A percentile compares a stretch with the other conserved stretches of the same genome.
phyloP scores from a whole-genome alignment of 2,797 vertebrate genomes.

The Sebastiscus albofasciatus region DNA sequence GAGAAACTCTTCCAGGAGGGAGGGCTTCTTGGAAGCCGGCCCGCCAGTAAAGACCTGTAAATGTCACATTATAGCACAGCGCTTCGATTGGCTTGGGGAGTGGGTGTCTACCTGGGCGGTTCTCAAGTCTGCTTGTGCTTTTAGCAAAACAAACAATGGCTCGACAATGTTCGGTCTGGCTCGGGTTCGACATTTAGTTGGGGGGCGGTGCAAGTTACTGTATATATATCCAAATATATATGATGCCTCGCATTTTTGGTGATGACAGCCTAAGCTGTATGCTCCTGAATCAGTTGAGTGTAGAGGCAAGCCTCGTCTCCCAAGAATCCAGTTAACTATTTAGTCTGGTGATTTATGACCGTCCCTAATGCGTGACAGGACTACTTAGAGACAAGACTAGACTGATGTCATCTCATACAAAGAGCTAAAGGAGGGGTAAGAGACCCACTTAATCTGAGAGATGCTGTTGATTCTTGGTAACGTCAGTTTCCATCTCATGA shows the following conservation, averaged over 20 bases:
- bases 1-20: slow-evolving; percentile 26
- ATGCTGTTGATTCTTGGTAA: slow-evolving; percentile 47
- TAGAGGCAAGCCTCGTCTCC: slow-evolving; percentile 27
- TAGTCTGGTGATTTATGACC: slow-evolving; percentile 66
- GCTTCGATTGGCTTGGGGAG: slow-evolving; percentile 50
- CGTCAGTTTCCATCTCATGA: slow-evolving; percentile 53
- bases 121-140: slow-evolving; percentile 33
- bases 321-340: slow-evolving; percentile 57
- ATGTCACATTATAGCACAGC: slow-evolving; percentile 39
- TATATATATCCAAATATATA: slow-evolving; percentile 29
- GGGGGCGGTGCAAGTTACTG: slow-evolving; percentile 8
- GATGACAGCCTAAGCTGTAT: slow-evolving; percentile 42
- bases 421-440: slow-evolving; percentile 11
- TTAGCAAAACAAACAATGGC: slow-evolving; percentile 60
- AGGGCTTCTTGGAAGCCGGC: slow-evolving; percentile 34
- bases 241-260: slow-evolving; percentile 36
- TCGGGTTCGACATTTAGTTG: not conserved
- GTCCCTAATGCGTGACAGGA: slow-evolving; percentile 63
- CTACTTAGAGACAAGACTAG: slow-evolving; percentile 48
- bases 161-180: slow-evolving; percentile 18
- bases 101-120: slow-evolving; percentile 41
- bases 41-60: slow-evolving; percentile 48
- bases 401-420: slow-evolving; percentile 67
- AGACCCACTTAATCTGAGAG: slow-evolving; percentile 13
- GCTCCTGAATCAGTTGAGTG: slow-evolving; percentile 35